Base-by-base conservation (phyloP, 2,888 invertebrate genomes). In the Limnephilus lunatus region DNA sequence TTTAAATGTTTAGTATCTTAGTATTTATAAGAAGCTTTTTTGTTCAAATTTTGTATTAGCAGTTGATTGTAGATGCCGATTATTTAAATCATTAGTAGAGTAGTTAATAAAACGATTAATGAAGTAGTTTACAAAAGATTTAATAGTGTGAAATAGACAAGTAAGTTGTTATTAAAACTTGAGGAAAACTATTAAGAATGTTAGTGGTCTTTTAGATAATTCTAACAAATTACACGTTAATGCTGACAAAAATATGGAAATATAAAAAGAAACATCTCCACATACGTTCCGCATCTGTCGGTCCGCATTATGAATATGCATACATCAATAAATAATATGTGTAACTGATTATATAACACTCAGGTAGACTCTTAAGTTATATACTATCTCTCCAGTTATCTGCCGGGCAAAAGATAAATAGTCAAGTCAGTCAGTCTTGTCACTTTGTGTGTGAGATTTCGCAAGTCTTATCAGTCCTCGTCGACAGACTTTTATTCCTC, bases 381-480 rank as follows among this genome's bases (percentile, higher is more conserved):
- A 89, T 89, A 80, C n/a, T 89, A 89, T 89, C 25, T 80, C 14
- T 31, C n/a, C n/a, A 89, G n/a, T 80, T 89, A 89, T 89, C 88
- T 68, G 35, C 35, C 81, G n/a, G 53, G 68, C 53, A 53, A 86
- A 87, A 68, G 53, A 87, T 31, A 89, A 39, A 89, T 89, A 89
- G 81, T 30, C 44, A 44, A 86, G 86, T 48, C 44, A 35, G 86
- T 35, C 88, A 35, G 80, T 31, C 80, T 80, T 89, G 88, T 80
- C 88, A 80, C 80, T 89, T 80, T 25, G 80, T n/a, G 53, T 39
- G 44, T 30, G 44, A 82, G 82, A 90, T 90, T 90, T 82, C 82
- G 48, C 90, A 82, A 90, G 90, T 15, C 90, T 90, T 90, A 90
- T 90, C 90, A 81, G 90, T 44, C 35, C 68, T 32, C 35, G 88